Base-by-base conservation (phyloP, 1,140 invertebrate genomes). In the Platyura marginata region DNA sequence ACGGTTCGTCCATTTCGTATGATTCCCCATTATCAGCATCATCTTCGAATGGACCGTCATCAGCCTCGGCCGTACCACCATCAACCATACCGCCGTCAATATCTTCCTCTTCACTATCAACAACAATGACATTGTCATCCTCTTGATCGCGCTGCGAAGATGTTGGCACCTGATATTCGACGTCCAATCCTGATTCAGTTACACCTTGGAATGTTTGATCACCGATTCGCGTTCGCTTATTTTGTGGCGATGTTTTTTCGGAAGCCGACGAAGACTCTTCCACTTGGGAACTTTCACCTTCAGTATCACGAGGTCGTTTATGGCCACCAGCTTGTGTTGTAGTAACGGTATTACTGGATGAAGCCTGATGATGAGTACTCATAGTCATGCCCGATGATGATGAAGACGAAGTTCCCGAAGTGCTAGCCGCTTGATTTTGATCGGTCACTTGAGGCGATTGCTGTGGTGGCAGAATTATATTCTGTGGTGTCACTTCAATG, bases 131-230 rank as follows among this genome's bases (percentile, higher is more conserved):
- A 21, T 82, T 76, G 47, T 85, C 81, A 57, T 83, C 79, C 48
- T 82, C 79, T 50, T 83, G 80, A 55, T 85, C 81, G 21, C 80
- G 70, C 52, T 83, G 81, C 19, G 80, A 83, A 3, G 81, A 84
- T 0, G 82, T 85, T 2, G 82, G 81, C 34, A 85, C 80, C 64
- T 84, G 71, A 51, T 76, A 76, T 50, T 80, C 77, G 4, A 77
- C 75, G 51, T 80, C 77, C 37, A 74, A 64, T 21, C 64, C 64
- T 19, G 65, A 67, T 43, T 72, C 68, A 21, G 60, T 66, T 40
- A 68, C 63, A 36, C 66, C 63, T 46, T 47, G 43, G 42, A 61
- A 53, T 49, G 56, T 52, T 0, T 54, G 54, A 16, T 43, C 42
- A 11, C 44, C 43, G 18, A 46, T 47, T 4, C 66, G 50, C 1